Base-by-base conservation (phyloP, 2,888 invertebrate species). In the Sceliomorpha sp. region DNA sequence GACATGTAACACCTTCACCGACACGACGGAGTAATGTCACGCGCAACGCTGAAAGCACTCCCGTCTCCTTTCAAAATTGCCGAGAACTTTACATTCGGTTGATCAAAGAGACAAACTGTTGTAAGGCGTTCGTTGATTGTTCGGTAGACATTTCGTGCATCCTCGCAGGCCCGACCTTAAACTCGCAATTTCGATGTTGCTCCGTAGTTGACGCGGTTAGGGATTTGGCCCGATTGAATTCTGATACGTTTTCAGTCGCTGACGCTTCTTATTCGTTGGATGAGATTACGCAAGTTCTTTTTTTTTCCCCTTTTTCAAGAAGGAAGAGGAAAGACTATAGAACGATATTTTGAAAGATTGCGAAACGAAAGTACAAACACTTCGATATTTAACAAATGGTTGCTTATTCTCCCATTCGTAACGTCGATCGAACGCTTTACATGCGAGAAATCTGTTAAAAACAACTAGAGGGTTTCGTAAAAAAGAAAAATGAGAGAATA, bases 51-150 rank as follows among this genome's bases (percentile, higher is more conserved):
- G 59, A 47, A 53, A 67, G 59, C 44, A 60, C 67, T 67, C 59
- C 59, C 59, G 59, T 67, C 59, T 60, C 67, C 67, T 60, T 60
- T 53, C 48, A 59, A 67, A 67, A 59, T 67, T 67, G 59, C 48
- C 44, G 67, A 53, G 59, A 67, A 59, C 53, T 59, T 59, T 59
- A 59, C 67, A 67, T 67, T 67, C 67, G 59, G 59, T 67, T 67
- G 67, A 67, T 67, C 67, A 67, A 67, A 67, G 67, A 36, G 48
- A 37, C 48, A 48, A 60, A 50, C 67, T 67, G 59, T 42, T 58
- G 42, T 42, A 60, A 59, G 67, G 60, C 48, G 45, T 48, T 67
- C n/a, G 53, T 53, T 48, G 59, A 42, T 67, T 60, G 48, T 47
- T 67, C 60, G 60, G 60, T 55, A 55, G 59, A 66, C 39, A 53